These are phyloP conservation scores for Anhinga rufa DNA, from an alignment of 2,113 vertebrate species.

Conservation along the genomic window DNA sequence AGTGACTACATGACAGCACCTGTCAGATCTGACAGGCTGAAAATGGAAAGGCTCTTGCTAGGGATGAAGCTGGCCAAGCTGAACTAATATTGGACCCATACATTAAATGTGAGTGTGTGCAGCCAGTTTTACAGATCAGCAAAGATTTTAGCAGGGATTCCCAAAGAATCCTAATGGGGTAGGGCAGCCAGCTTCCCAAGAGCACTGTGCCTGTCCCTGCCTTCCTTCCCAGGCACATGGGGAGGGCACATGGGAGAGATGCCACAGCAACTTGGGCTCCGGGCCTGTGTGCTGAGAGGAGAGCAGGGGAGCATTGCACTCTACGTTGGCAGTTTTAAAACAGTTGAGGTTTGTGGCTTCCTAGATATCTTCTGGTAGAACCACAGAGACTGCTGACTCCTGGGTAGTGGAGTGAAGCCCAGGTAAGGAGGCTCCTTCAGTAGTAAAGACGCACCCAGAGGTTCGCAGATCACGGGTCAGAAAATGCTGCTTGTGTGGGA, in stretches of 20 bases:
- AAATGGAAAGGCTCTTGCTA: background rate
- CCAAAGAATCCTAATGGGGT: background rate
- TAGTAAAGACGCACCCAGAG: background rate
- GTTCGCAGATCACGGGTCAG: background rate
- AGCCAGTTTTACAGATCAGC: background rate
- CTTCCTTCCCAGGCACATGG: background rate
- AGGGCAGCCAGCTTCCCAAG: background rate
- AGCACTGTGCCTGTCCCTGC: background rate
- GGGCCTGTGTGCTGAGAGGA: background rate
- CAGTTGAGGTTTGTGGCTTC: background rate
- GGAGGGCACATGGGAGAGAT: background rate
- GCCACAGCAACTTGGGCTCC: background rate
- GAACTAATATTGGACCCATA: background rate
- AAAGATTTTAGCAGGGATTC: background rate
- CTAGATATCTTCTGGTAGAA: background rate
- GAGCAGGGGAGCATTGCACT: background rate
- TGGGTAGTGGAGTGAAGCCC: background rate
- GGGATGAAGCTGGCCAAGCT: background rate
- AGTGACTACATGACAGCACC: slow-evolving; percentile 23
- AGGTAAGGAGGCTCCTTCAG: background rate
- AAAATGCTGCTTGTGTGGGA: background rate
- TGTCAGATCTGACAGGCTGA: background rate
- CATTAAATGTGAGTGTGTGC: background rate
- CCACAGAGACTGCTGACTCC: background rate
- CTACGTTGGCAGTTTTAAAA: background rate